Evolutionary conservation across 2,113 vertebrate genomes (phyloP), one percentile per base, ranked within the genome.

Genomic region (Fregetta grallaria): DNA sequence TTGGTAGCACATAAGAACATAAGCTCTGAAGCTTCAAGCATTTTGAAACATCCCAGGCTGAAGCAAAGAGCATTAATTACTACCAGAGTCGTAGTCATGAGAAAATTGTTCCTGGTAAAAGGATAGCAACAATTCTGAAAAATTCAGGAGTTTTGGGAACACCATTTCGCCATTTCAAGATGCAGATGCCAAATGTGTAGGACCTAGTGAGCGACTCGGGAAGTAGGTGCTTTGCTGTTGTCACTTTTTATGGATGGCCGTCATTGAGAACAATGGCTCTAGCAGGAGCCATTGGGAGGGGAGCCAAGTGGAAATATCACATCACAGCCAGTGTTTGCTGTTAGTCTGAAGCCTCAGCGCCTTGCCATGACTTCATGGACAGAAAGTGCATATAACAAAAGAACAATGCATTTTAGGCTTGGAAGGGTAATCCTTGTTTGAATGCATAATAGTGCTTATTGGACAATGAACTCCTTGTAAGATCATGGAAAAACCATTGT

Each of bases 351-450:
- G 78, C 85, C 93, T 86, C 94, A 89, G 95, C 2, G 91, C 81
- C 82, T 38, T 58, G 92, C 97, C 93, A 92, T 97, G 97, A 97
- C 97, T 97, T 98, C 97, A 96, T 78, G 94, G 91, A 86, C 90
- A 94, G 97, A 97, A 72, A 76, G 86, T 34, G 63, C 62, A 47
- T 85, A 72, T 63, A 97, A 97, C 94, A 94, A 97, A 92, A 94
- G 96, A 96, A 96, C 90, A 97, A 96, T 94, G 77, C 90, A 61
- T 86, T 68, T 45, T 50, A 68, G 82, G 85, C 61, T 79, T 95
- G 95, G 95, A 98, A 93, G 95, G 73, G 90, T 23, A 86, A 90
- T 88, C 91, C 86, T 49, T 15, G 80, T 79, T 92, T 95, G 94
- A 97, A 95, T 67, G 47, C 73, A 80, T 95, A 96, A 96, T 58